A percentile compares a stretch with the other conserved stretches of the same genome.
phyloP scores from a whole-genome alignment of 2,113 vertebrate genomes.

The Chionodraco myersi region DNA sequence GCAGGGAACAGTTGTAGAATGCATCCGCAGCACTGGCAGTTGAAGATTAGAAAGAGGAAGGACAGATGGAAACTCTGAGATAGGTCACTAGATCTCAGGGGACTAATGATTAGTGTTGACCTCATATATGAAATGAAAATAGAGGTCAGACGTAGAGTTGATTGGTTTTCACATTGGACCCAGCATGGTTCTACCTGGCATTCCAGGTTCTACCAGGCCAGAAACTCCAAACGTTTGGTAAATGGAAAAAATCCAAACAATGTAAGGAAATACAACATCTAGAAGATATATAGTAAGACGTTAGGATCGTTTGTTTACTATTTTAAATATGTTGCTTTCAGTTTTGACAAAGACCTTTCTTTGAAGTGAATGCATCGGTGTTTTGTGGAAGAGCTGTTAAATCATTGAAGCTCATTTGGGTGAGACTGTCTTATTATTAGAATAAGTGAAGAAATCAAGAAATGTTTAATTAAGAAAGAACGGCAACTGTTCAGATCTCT shows the following conservation, averaged over 20 bases:
- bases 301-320: not conserved
- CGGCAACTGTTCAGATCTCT: constrained; percentile 51
- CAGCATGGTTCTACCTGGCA: not conserved
- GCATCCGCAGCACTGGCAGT: constrained; percentile 48
- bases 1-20: constrained; percentile 19
- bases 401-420: constrained; percentile 21
- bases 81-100: constrained; percentile 28
- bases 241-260: not conserved
- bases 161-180: constrained; percentile 32
- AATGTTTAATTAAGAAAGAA: constrained; percentile 72
- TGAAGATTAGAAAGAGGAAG: constrained; percentile 44
- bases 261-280: not conserved
- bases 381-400: constrained; percentile 12
- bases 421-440: constrained; percentile 22
- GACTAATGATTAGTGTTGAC: constrained; percentile 66
- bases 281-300: not conserved
- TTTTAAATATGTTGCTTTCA: not conserved
- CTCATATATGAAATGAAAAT: constrained; percentile 61
- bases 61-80: constrained; percentile 43
- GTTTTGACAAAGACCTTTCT: not conserved
- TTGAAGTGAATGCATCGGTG: not conserved
- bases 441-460: no score
- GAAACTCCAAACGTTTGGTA: constrained; percentile 6
- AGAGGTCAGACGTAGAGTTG: constrained; percentile 45
- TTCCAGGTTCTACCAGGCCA: not conserved